Base-by-base conservation (phyloP, 2,113 vertebrate species). In the Etheostoma cragini region DNA sequence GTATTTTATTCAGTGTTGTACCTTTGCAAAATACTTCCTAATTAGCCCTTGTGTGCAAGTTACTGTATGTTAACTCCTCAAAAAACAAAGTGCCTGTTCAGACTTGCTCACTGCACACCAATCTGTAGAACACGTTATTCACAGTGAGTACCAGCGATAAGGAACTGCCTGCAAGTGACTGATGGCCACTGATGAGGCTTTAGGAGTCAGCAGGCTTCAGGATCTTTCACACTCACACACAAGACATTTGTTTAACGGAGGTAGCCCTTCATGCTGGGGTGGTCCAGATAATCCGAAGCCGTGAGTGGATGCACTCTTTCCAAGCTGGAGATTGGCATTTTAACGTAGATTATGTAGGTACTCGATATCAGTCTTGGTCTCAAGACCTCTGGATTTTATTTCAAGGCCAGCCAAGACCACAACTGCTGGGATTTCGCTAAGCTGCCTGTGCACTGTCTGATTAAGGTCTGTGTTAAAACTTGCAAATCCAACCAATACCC, bases 181-280 rank as follows among this genome's bases (percentile, higher is more conserved):
- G 10, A 21, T 33, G 46, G 22, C 6, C 13, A 35, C 50, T 42
- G 50, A 38, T 24, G 45, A 38, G 61, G 47, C n/a, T 14, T 57
- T 72, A 11, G 49, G 17, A 66, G 35, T 66, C 60, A 65, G 60
- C 71, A 69, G 35, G 42, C 60, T 54, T 42, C 13, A 42, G 42
- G 22, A 26, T 53, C 8, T 54, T 69, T 46, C 49, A 21, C 45
- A 45, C 58, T 81, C 65, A 56, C 11, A 53, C 45, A 42, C 5
- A 4, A 49, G 21, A 22, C 10, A 47, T 19, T 57, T 68, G 38
- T 66, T 72, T 38, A 22, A 45, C 24, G 69, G 66, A 75, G 53
- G 49, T 68, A 61, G 71, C 69, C 78, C 60, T 68, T 76, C 74
- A 52, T 76, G 76, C 71, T 63, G 70, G 15, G 15, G 54, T 17